Evolutionary conservation across 2,113 vertebrate genomes (phyloP), one percentile per base, ranked within the genome.

Genomic region (Phaethon lepturus): DNA sequence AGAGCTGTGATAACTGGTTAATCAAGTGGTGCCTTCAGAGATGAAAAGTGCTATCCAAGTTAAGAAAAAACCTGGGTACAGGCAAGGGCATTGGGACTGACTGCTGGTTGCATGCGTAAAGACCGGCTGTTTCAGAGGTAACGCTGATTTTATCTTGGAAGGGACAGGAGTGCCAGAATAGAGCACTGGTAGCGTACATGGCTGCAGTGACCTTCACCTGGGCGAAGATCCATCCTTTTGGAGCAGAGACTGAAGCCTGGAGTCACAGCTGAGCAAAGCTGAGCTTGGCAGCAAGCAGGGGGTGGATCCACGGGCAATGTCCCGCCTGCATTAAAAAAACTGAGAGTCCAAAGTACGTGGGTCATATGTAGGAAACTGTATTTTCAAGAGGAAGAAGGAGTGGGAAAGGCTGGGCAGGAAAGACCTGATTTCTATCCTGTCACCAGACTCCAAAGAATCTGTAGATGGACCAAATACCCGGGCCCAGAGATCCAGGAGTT

Each of bases 261-360:
- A 78, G 62, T 23, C 50, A 75, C 53, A 42, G 74, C 52, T 63
- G 60, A 81, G 49, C 23, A 75, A 67, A 72, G 6, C 35, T 62
- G 11, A 67, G 29, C 60, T 52, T 4, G 2, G 88, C 73, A 66
- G 33, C 18, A 66, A 63, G 42, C 81, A 73, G 63, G 31, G 40
- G 13, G 35, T 44, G 26, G 44, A 72, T 88, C 62, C 2, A 0
- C 0, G 0, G 29, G n/a, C 19, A n/a, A 33, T 5, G 2, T 29
- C 3, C 8, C 13, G 5, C 3, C 13, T 15, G 11, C 23, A 4
- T 80, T 49, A 40, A 33, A 4, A 28, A 78, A 59, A 6, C 16
- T 0, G 3, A 40, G 7, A 64, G 14, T 38, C 26, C 7, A 33
- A 42, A 45, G 14, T 10, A 16, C 0, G 0, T 35, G 18, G 59